These are phyloP conservation scores for Paradoxurus hermaphroditus DNA, from an alignment of 2,113 vertebrate genomes.

Conservation along the genomic window DNA sequence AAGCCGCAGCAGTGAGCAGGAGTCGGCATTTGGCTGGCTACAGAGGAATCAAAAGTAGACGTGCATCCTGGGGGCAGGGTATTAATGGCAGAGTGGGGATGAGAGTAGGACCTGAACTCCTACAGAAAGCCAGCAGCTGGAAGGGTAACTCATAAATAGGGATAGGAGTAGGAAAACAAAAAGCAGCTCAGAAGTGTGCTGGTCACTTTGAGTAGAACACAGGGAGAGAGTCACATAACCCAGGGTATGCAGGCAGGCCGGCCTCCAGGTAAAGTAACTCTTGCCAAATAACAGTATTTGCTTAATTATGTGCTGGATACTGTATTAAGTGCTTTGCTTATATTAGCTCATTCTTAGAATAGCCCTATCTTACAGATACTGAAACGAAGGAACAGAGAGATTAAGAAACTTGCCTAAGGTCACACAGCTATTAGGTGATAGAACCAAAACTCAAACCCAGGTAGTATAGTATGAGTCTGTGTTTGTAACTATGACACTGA, in stretches of 20 bases:
- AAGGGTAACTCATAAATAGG: not conserved
- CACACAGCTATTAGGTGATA: not conserved
- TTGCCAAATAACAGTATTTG: constrained; percentile 12
- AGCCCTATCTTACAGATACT: not conserved
- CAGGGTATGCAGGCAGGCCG: not conserved
- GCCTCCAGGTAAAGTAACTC: not conserved
- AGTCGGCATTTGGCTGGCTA: not conserved
- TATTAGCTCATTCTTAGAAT: not conserved
- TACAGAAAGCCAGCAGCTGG: not conserved
- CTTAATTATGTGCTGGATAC: not conserved
- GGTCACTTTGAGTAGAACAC: not conserved
- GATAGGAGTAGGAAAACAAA: not conserved
- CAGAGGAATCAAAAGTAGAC: not conserved
- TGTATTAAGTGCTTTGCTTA: not conserved
- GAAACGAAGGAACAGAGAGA: constrained; percentile 19
- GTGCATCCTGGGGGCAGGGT: not conserved
- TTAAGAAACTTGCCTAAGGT: not conserved
- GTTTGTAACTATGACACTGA: not conserved
- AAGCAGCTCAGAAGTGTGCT: not conserved
- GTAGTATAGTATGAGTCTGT: not conserved
- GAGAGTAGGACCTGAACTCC: not conserved
- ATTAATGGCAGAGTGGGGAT: not conserved
- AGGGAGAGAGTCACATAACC: not conserved
- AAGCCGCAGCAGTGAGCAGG: not conserved
- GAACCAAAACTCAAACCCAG: constrained; percentile 17